phyloP scores from a whole-genome alignment of 2,888 invertebrate species.

The Xestia sexstrigata region DNA sequence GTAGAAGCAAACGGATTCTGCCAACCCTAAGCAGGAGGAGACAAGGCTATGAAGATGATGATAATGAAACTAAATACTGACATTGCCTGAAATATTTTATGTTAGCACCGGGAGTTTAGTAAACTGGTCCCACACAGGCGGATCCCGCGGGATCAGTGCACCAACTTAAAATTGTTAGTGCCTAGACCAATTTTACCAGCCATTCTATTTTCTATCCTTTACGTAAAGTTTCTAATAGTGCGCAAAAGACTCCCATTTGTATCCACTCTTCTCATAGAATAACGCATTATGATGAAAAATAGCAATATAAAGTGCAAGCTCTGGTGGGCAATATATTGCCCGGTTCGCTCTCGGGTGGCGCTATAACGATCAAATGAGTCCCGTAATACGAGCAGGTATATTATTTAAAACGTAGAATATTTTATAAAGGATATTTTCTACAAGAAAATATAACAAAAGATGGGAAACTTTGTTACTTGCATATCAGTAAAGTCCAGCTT shows the following conservation, averaged over 20 bases:
- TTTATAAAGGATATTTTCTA: slow-evolving; percentile 14
- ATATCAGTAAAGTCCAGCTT: neutral
- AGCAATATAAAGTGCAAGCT: slow-evolving; percentile 48
- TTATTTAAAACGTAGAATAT: slow-evolving; percentile 47
- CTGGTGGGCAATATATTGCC: slow-evolving; percentile 41
- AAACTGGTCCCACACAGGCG: too few species aligned
- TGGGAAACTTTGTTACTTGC: neutral
- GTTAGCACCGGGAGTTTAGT: too few species aligned
- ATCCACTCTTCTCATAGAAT: slow-evolving; percentile 13
- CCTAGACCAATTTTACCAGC: too few species aligned
- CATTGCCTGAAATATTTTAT: too few species aligned
- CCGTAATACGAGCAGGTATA: slow-evolving; percentile 29
- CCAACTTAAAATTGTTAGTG: too few species aligned
- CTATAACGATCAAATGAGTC: slow-evolving; percentile 40
- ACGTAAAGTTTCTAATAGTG: neutral
- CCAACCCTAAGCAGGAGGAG: too few species aligned
- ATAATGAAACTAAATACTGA: too few species aligned
- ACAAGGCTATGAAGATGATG: too few species aligned
- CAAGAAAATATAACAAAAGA: neutral
- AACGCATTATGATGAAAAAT: slow-evolving; percentile 52
- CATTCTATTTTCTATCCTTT: neutral
- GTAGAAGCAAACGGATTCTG: too few species aligned
- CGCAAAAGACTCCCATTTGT: slow-evolving; percentile 7
- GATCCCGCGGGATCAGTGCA: too few species aligned
- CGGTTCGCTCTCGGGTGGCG: slow-evolving; percentile 5